Evolutionary conservation across 2,797 vertebrate species (phyloP), one percentile per base, ranked within the genome.

Genomic region (Clarias pachynema): DNA sequence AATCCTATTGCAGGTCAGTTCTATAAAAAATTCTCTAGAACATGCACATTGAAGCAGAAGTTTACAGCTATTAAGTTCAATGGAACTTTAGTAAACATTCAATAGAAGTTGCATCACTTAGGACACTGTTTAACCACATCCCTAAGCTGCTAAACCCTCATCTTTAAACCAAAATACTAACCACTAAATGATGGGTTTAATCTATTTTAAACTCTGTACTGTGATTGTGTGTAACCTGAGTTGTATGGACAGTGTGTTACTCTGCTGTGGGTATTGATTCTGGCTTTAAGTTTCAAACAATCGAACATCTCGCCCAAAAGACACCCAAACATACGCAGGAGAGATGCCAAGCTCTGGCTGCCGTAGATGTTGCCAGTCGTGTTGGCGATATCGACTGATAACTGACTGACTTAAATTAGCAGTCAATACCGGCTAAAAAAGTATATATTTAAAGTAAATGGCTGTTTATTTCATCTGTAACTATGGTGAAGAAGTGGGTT

Each of bases 231-330:
- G 82, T 62, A 87, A 85, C n/a, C 24, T 6, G 69, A 81, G 84
- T 31, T 22, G 40, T 85, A 44, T 56, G 26, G 56, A n/a, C 72
- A 60, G 24, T 59, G 66, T 79, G 37, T 44, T 26, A 72, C 10
- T 4, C 7, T 53, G 66, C n/a, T 80, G 66, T 86, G 63, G 15
- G 53, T 53, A 86, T 83, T 69, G 84, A 89, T 87, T 87, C 65
- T 86, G 88, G 59, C 86, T 84, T 40, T 0, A 44, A 12, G 40
- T 87, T 56, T 87, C 82, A 77, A 75, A 89, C 7, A 53, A 6
- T 66, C 44, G 20, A 62, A 62, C 70, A 81, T 70, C 59, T 78
- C 72, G 57, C 34, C 29, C 60, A 88, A 81, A 49, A 80, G 37
- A 72, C 26, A 72, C 34, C 57, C 77, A 80, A 69, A 85, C 77